Percentiles rank a stretch among this genome's conserved stretches.
These are phyloP conservation scores for Drosophila santomea DNA, from an alignment of 1,140 invertebrate genomes.

Conservation along the genomic window DNA sequence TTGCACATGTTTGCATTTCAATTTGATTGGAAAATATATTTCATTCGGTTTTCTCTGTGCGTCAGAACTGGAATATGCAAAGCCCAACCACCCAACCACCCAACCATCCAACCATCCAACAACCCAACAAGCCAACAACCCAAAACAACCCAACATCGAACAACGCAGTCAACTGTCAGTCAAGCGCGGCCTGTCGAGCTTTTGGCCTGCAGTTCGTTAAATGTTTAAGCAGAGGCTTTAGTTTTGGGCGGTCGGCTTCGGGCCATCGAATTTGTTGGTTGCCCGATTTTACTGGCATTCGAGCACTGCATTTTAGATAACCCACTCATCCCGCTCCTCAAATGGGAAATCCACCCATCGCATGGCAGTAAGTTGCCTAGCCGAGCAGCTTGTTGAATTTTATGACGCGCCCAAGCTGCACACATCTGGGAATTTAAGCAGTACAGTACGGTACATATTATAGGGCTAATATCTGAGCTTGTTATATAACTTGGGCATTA, in stretches of 20 bases:
- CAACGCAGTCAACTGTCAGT: slow-evolving; percentile 73
- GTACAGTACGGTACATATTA: background rate
- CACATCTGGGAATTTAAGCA: slow-evolving; percentile 31
- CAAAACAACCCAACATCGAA: slow-evolving; percentile 10
- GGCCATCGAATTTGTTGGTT: slow-evolving; percentile 29
- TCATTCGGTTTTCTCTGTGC: slow-evolving; percentile 59
- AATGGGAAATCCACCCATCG: slow-evolving; percentile 14
- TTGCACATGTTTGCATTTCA: slow-evolving; percentile 78
- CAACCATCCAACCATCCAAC: slow-evolving; percentile 24
- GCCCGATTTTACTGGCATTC: slow-evolving; percentile 9
- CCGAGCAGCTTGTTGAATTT: slow-evolving; percentile 70
- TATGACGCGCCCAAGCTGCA: slow-evolving; percentile 66
- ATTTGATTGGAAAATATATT: slow-evolving; percentile 82
- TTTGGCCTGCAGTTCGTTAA: slow-evolving; percentile 80
- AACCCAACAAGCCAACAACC: slow-evolving; percentile 22
- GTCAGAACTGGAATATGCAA: slow-evolving; percentile 68
- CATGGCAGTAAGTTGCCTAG: slow-evolving; percentile 50
- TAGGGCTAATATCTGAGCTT: background rate
- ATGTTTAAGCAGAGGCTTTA: slow-evolving; percentile 78
- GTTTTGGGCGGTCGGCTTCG: slow-evolving; percentile 46
- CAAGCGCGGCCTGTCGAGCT: slow-evolving; percentile 73
- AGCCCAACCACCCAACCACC: slow-evolving; percentile 14
- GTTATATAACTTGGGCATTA: background rate
- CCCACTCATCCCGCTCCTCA: background rate
- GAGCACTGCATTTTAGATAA: slow-evolving; percentile 15